phyloP scores from a whole-genome alignment of 2,797 vertebrate genomes.

The Arctocebus calabarensis region DNA sequence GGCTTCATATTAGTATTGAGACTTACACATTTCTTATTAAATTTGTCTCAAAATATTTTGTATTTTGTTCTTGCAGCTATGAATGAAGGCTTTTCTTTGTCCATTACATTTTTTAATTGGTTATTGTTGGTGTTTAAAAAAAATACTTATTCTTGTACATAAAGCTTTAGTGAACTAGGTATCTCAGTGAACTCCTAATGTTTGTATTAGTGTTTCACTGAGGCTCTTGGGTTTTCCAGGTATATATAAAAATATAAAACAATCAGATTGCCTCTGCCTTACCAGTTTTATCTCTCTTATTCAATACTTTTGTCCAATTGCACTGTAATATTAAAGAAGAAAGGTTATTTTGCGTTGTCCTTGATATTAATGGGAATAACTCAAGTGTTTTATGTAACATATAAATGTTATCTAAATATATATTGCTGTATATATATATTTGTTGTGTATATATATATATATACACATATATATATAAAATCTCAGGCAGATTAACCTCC shows the following conservation, averaged over 20 bases:
- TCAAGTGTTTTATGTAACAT: neutral
- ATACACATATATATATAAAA: neutral
- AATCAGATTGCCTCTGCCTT: conserved; percentile 19
- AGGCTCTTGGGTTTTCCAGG: conserved; percentile 5
- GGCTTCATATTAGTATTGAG: no score
- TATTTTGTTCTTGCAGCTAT: neutral
- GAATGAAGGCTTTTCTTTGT: neutral
- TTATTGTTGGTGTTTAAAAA: neutral
- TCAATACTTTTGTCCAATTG: neutral
- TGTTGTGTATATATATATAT: neutral
- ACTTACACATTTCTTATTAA: conserved; percentile 13
- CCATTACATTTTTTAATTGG: conserved; percentile 1
- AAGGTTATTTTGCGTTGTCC: neutral
- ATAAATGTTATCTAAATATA: neutral
- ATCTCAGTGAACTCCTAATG: neutral
- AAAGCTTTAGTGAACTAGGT: conserved; percentile 15
- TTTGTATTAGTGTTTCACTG: neutral
- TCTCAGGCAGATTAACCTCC: neutral
- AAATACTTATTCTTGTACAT: neutral
- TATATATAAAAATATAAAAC: neutral
- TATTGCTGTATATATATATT: no score
- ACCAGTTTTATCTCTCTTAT: neutral
- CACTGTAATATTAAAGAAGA: neutral
- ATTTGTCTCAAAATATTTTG: conserved; percentile 52
- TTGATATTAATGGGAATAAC: neutral